These are phyloP conservation scores for Clusia tigrina DNA, from an alignment of 2,888 invertebrate species.

Conservation along the genomic window DNA sequence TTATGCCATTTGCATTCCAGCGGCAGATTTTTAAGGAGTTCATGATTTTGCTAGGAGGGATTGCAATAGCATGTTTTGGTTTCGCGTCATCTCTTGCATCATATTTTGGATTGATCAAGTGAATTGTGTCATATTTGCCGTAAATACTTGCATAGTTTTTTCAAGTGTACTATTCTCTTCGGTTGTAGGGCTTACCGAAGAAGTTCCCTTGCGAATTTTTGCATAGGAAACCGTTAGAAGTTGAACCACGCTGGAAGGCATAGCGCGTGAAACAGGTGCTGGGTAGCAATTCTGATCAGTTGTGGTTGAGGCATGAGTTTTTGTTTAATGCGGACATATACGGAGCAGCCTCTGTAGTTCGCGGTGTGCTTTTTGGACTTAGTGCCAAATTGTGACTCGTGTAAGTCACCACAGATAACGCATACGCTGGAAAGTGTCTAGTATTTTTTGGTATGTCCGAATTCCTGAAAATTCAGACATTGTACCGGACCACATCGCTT, in stretches of 20 bases:
- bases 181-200: neutral
- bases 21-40: neutral
- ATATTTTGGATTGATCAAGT: slow-evolving; percentile 14
- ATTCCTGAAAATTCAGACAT: slow-evolving; percentile 18
- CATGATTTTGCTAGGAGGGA: neutral
- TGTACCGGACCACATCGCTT: neutral
- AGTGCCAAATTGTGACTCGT: too few relatives aligned
- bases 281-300: neutral
- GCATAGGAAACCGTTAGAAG: neutral
- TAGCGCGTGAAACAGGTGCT: neutral
- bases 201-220: neutral
- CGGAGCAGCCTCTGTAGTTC: slow-evolving; percentile 11
- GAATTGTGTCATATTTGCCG: slow-evolving; percentile 20
- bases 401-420: slow-evolving; percentile 12
- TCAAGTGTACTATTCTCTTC: neutral
- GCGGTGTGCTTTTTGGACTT: slow-evolving; percentile 14
- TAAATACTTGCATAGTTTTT: slow-evolving; percentile 24
- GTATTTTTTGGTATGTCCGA: slow-evolving; percentile 17
- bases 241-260: neutral
- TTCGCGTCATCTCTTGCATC: slow-evolving; percentile 16
- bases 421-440: slow-evolving; percentile 3
- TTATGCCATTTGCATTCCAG: neutral
- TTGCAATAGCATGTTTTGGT: neutral
- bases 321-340: slow-evolving; percentile 10
- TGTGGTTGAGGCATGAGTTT: neutral